Evolutionary conservation across 1,140 invertebrate species (phyloP), one percentile per base, ranked within the genome.

Genomic region (Rhyacophila brunnea): DNA sequence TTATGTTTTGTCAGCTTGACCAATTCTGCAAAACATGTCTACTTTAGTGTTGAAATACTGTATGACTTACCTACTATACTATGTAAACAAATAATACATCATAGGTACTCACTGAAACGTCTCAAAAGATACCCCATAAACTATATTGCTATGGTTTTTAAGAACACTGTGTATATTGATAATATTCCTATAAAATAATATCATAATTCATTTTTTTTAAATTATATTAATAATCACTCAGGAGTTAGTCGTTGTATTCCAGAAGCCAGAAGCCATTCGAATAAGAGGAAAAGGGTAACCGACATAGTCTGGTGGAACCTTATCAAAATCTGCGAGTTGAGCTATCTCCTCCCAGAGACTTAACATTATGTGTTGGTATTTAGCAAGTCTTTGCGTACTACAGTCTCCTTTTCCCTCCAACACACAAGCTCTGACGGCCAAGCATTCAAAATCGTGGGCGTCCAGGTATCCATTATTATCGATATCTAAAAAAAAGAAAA

Each of bases 281-380:
- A 59, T 44, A 58, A 50, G 43, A 42, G 40, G 36, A 19, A 57
- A 38, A 80, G 59, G 3, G 43, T 34, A 66, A 61, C 75, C 73
- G 75, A 76, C 73, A 73, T 77, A 76, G 70, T 77, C 73, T 66
- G 71, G 71, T 66, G 71, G 71, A 68, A 91, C 90, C 84, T 91
- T 91, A 71, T 92, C 89, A 71, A 91, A 91, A 77, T 92, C 89
- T 11, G 89, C 89, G 58, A 92, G 76, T 63, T 90, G 85, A 1
- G 89, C 82, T 59, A 92, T 89, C 77, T 92, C 89, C 62, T 90
- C 88, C 90, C 90, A 92, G 4, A 92, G 77, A 60, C 88, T 89
- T 7, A 84, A 72, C 89, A 91, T 91, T 34, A 91, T 81, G 68
- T 91, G 87, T 67, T 89, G 82, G 74, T 91, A 90, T 68, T 89